phyloP scores from a whole-genome alignment of 2,888 invertebrate genomes.

The Halictus quadricinctus region DNA sequence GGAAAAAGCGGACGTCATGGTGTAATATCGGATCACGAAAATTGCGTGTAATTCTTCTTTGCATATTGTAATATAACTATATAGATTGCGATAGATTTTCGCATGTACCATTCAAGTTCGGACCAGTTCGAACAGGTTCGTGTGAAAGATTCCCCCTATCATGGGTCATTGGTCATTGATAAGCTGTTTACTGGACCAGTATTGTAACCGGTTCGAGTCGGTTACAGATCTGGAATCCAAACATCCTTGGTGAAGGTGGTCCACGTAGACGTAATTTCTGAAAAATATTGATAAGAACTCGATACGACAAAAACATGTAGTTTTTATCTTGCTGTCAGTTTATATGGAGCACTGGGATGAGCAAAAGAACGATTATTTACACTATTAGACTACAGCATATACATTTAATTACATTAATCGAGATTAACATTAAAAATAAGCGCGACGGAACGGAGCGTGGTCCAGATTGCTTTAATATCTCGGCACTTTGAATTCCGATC shows the following conservation, averaged over 20 bases:
- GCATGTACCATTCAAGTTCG: not conserved
- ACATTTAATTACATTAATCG: conserved; percentile 5
- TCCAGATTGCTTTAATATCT: conserved; percentile 84
- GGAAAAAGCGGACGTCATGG: not conserved
- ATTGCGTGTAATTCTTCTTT: not conserved
- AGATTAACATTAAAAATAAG: conserved; percentile 1
- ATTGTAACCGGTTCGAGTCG: conserved; percentile 36
- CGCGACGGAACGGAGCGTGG: not conserved
- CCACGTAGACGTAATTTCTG: not conserved
- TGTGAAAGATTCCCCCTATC: conserved; percentile 45
- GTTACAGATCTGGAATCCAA: conserved; percentile 39
- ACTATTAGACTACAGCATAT: conserved; percentile 13
- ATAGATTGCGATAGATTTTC: not conserved
- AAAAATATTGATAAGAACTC: not conserved
- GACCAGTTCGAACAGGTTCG: conserved; percentile 44
- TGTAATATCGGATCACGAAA: not conserved
- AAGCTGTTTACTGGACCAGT: conserved; percentile 47
- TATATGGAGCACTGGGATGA: not conserved
- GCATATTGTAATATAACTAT: not conserved
- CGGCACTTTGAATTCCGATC: conserved; percentile 87
- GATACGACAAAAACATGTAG: conserved; percentile 6
- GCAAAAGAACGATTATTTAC: not conserved
- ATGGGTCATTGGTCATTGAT: conserved; percentile 48
- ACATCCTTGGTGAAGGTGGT: not conserved
- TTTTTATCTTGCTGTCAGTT: conserved; percentile 18